Evolutionary conservation across 2,113 vertebrate species (phyloP), one percentile per base, ranked within the genome.

Genomic region (Alexandromys fortis): DNA sequence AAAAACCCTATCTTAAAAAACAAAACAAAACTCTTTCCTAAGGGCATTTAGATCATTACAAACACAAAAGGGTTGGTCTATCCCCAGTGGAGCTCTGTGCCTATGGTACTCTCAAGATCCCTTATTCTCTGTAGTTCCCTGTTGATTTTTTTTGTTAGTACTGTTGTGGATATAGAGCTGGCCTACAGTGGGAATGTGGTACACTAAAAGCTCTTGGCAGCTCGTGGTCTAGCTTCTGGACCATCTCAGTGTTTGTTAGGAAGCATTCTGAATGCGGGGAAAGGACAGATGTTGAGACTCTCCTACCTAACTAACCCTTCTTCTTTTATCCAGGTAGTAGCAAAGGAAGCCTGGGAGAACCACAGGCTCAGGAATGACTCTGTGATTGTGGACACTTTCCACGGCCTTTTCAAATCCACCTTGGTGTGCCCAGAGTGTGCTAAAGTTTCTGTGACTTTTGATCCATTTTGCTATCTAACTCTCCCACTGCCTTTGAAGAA

Each of bases 381-480:
- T 3, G 98, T 99, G 49, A 99, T 99, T 45, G 99, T 99, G 86
- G 99, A 99, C 78, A 99, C 99, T 90, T 99, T 99, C 96, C 99
- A 99, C 1, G 99, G 99, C 86, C 99, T 99, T 95, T 99, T 99
- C 98, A 99, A 99, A 97, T 99, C 99, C 76, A 99, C 99, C 0
- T 98, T 99, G 96, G 99, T 99, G 91, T 99, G 99, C 81, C 99
- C 99, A 42, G 99, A 99, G 95, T 99, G 99, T 97, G 98, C 98
- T 75, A 99, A 99, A 97, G 98, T 99, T 95, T 99, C 99, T 7
- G 99, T 99, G 85, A 99, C 99, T 76, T 99, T 99, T 98, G 99
- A 99, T 96, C 99, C 99, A 10, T 99, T 99, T 98, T 99, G 99
- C 98, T 99, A 99, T 98, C 98, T 99, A 98, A 99, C 99, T 28